Conservation (phyloP, 2,888 invertebrate species). For the Sinohyriopsis cumingii region DNA sequence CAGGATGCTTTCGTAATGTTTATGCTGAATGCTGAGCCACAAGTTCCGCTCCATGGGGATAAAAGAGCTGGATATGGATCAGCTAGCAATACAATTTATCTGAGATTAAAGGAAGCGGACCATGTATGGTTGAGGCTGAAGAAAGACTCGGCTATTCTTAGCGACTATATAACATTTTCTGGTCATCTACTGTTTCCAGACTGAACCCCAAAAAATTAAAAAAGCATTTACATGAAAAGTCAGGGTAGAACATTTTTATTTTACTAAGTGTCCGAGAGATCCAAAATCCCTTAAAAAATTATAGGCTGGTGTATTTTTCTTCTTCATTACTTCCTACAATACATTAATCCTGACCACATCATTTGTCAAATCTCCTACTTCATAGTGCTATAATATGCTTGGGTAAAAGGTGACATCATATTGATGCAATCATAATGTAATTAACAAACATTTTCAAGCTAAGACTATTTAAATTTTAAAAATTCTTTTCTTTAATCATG, state of each 20-base stretch:
- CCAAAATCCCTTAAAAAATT: too few relatives aligned
- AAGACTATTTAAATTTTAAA: too few relatives aligned
- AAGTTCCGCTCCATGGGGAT: slow-evolving; percentile 68
- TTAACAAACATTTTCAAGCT: too few relatives aligned
- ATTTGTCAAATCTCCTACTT: too few relatives aligned
- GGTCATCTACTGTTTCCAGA: slow-evolving; percentile 66
- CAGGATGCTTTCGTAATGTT: slow-evolving; percentile 68
- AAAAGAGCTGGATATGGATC: slow-evolving; percentile 67
- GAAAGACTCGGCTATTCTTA: slow-evolving; percentile 67
- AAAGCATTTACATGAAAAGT: neutral
- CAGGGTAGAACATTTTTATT: neutral
- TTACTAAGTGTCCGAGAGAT: too few relatives aligned
- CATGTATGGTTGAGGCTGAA: slow-evolving; percentile 68
- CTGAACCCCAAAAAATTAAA: slow-evolving; percentile 3
- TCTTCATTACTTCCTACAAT: too few relatives aligned
- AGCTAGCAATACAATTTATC: slow-evolving; percentile 67
- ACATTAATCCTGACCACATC: too few relatives aligned
- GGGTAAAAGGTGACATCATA: too few relatives aligned
- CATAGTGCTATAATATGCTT: too few relatives aligned
- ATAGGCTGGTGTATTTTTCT: too few relatives aligned
- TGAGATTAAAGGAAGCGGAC: slow-evolving; percentile 61
- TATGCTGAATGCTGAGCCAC: slow-evolving; percentile 68
- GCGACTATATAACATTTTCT: slow-evolving; percentile 69
- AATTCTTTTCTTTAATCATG: too few relatives aligned
- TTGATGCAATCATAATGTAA: too few relatives aligned